A percentile compares a stretch with the other conserved stretches of the same genome.
These are phyloP conservation scores for Achatina immaculata DNA, from an alignment of 1,140 invertebrate genomes.

Conservation along the genomic window DNA sequence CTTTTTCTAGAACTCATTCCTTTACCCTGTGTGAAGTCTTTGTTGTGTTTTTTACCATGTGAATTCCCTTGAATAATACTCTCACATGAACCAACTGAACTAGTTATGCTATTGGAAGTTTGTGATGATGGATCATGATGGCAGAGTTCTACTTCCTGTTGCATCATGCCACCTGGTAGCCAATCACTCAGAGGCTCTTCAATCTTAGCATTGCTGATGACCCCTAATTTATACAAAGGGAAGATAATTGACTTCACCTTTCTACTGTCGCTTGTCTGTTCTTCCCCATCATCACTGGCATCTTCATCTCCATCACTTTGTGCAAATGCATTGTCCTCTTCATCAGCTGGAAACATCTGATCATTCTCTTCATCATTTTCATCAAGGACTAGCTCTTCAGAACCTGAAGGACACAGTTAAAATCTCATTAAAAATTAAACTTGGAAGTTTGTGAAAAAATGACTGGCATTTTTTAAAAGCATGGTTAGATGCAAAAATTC, in stretches of 20 bases:
- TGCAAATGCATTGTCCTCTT: slow-evolving; percentile 28
- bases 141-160: too few species aligned
- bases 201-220: background rate
- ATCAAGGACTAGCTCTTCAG: slow-evolving; percentile 17
- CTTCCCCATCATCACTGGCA: background rate
- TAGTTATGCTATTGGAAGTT: too few species aligned
- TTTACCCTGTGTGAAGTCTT: background rate
- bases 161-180: too few species aligned
- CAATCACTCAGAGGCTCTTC: too few species aligned
- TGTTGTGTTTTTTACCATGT: background rate
- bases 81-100: too few species aligned
- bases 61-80: too few species aligned
- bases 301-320: slow-evolving; percentile 7
- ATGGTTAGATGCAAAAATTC: too few species aligned
- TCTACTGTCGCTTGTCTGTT: background rate
- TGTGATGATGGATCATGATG: too few species aligned
- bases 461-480: too few species aligned
- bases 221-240: background rate
- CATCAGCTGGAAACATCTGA: background rate
- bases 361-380: slow-evolving; percentile 6
- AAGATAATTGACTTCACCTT: slow-evolving; percentile 1
- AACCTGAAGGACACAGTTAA: slow-evolving; percentile 11
- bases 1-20: background rate
- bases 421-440: too few species aligned
- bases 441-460: too few species aligned